Conservation (phyloP, 2,888 invertebrate genomes). For the Papilio demoleus region DNA sequence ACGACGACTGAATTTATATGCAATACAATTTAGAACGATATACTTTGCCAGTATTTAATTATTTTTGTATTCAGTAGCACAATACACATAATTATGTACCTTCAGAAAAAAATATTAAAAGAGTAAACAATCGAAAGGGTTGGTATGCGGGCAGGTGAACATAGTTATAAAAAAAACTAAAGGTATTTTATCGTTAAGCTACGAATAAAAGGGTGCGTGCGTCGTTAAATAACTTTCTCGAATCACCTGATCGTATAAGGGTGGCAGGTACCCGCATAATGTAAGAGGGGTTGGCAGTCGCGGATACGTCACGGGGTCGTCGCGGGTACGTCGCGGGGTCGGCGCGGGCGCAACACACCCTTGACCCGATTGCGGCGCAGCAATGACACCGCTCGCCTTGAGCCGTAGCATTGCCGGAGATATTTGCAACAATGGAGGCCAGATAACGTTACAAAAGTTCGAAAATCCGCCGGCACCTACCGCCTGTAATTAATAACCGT, state of each 20-base stretch:
- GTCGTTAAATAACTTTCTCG: slow-evolving; percentile 54
- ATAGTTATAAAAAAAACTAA: slow-evolving; percentile 61
- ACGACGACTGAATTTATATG: slow-evolving; percentile 43
- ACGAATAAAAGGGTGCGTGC: slow-evolving; percentile 68
- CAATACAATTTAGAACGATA: slow-evolving; percentile 40
- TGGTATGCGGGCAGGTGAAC: slow-evolving; percentile 73
- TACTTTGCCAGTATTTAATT: slow-evolving; percentile 29
- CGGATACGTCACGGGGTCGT: slow-evolving; percentile 57
- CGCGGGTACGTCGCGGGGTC: slow-evolving; percentile 52
- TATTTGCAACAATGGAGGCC: slow-evolving; percentile 84
- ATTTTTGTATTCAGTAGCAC: slow-evolving; percentile 11
- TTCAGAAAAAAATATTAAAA: slow-evolving; percentile 49
- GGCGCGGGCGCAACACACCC: slow-evolving; percentile 61
- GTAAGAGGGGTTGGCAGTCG: slow-evolving; percentile 50
- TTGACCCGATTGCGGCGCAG: slow-evolving; percentile 81
- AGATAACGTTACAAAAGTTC: slow-evolving; percentile 83
- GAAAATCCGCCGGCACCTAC: slow-evolving; percentile 79
- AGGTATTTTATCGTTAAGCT: slow-evolving; percentile 64
- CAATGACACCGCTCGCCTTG: slow-evolving; percentile 83
- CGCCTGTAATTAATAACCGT: slow-evolving; percentile 73
- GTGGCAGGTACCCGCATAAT: slow-evolving; percentile 66
- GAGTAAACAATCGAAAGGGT: slow-evolving; percentile 59
- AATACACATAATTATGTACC: slow-evolving; percentile 26
- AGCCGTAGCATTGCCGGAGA: slow-evolving; percentile 83
- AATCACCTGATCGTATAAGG: slow-evolving; percentile 73